Conservation (phyloP, 2,113 vertebrate species). For the Neotoma lepida region DNA sequence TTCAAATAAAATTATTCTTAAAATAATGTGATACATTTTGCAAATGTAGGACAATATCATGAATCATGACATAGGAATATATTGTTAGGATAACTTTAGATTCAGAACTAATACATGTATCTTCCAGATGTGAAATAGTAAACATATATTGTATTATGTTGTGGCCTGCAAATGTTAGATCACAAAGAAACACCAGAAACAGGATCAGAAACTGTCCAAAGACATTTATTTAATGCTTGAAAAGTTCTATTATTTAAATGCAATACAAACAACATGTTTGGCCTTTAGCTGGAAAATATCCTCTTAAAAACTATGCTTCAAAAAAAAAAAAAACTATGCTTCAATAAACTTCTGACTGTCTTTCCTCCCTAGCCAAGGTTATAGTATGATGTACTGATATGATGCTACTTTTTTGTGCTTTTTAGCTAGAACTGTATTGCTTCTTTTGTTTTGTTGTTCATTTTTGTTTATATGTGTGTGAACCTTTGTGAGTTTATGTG, state of each 20-base stretch:
- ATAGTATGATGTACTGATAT: neutral
- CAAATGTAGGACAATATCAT: neutral
- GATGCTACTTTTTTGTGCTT: neutral
- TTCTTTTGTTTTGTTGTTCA: neutral
- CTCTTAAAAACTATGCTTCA: neutral
- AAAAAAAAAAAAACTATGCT: neutral
- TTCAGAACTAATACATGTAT: neutral
- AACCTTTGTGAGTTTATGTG: neutral
- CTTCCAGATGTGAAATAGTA: neutral
- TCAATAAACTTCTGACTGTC: neutral
- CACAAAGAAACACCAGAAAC: neutral
- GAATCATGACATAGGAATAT: neutral
- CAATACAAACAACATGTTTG: neutral
- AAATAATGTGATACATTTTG: neutral
- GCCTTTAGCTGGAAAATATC: neutral
- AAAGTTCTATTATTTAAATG: neutral
- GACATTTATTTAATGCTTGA: neutral
- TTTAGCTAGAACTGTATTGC: neutral
- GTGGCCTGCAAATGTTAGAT: neutral
- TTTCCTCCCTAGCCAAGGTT: neutral
- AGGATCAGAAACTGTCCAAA: neutral
- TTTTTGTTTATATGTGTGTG: neutral
- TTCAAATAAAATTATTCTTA: slow-evolving; percentile 38
- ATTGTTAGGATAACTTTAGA: neutral
- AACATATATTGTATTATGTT: neutral